Evolutionary conservation across 2,888 invertebrate species (phyloP).

Genomic region (Leptinotarsa juncta): DNA sequence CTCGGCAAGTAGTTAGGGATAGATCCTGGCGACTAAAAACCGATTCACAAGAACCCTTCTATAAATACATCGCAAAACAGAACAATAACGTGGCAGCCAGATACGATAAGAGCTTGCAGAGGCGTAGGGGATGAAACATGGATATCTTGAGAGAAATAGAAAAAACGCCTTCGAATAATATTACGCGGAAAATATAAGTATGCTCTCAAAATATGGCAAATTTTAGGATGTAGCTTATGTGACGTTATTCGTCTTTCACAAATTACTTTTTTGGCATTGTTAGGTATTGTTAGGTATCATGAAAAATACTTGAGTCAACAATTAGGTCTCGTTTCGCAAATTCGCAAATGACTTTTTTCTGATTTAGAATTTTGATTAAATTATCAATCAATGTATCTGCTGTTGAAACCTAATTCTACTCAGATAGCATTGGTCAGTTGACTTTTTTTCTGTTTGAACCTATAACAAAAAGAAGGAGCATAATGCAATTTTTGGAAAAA

Average conservation of each 20-base stretch:
- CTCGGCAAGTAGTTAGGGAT: slow-evolving; percentile 49
- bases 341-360: no score
- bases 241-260: background rate
- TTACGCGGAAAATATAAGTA: background rate
- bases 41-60: slow-evolving; percentile 54
- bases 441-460: no score
- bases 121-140: slow-evolving; percentile 34
- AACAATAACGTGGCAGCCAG: slow-evolving; percentile 51
- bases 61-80: slow-evolving; percentile 61
- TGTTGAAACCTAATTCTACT: no score
- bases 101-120: slow-evolving; percentile 38
- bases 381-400: no score
- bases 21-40: slow-evolving; percentile 57
- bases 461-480: no score
- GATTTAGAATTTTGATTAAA: no score
- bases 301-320: no score
- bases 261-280: no score
- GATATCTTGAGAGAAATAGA: background rate
- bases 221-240: background rate
- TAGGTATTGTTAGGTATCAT: no score
- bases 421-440: no score
- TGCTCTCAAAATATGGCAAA: background rate
- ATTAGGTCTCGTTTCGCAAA: no score
- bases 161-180: background rate
- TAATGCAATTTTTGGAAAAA: no score